phyloP scores from a whole-genome alignment of 2,797 vertebrate genomes.

The Chanos chanos region DNA sequence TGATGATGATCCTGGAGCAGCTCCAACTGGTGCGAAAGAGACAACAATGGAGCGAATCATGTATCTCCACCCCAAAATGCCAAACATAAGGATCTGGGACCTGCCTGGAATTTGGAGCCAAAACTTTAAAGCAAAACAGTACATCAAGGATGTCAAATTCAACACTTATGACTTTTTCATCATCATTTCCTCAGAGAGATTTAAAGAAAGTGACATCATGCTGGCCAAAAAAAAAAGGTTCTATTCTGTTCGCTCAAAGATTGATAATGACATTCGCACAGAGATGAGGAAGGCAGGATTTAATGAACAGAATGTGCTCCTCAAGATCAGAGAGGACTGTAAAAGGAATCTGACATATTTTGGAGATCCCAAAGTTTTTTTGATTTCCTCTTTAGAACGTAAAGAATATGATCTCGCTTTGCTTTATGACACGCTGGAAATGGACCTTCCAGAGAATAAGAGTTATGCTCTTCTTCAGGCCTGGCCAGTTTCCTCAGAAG shows the following conservation, averaged over 20 bases:
- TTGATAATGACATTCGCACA: conserved; percentile 39
- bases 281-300: conserved; percentile 39
- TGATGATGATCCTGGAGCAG: conserved; percentile 22
- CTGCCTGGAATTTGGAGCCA: conserved; percentile 43
- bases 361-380: conserved; percentile 33
- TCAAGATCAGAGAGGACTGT: conserved; percentile 23
- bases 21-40: conserved; percentile 28
- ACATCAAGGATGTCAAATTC: conserved; percentile 33
- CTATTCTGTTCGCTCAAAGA: conserved; percentile 42
- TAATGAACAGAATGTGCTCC: conserved; percentile 26
- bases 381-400: conserved; percentile 33
- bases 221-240: conserved; percentile 38
- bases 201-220: conserved; percentile 33
- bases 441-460: conserved; percentile 26
- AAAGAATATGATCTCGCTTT: conserved; percentile 31
- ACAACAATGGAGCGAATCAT: conserved; percentile 20
- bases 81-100: conserved; percentile 42
- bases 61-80: conserved; percentile 31
- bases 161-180: conserved; percentile 42
- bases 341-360: conserved; percentile 9
- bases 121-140: conserved; percentile 39
- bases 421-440: conserved; percentile 10
- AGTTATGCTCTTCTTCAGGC: conserved; percentile 25
- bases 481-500: conserved; percentile 25
- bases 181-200: conserved; percentile 28